A percentile compares a stretch with the other conserved stretches of the same genome.
Evolutionary conservation across 2,888 invertebrate genomes (phyloP).

Genomic region (Parelbella ahira): DNA sequence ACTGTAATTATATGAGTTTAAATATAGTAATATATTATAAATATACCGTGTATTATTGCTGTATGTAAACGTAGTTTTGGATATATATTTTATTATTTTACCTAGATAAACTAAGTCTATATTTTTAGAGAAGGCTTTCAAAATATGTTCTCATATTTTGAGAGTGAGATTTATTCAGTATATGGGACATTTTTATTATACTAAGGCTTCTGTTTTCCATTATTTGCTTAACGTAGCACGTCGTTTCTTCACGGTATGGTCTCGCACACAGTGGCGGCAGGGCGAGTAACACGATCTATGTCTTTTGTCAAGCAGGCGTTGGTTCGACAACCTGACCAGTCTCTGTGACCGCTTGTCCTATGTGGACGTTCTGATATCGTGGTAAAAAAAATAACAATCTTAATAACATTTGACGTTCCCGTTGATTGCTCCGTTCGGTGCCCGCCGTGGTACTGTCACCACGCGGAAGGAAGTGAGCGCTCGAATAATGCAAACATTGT

Average conservation of each 20-base stretch:
- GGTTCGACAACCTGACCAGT: slow-evolving; percentile 73
- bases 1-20: too few relatives aligned
- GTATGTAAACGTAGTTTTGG: too few relatives aligned
- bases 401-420: slow-evolving; percentile 34
- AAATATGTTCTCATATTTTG: too few relatives aligned
- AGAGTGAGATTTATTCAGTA: too few relatives aligned
- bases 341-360: slow-evolving; percentile 58
- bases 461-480: slow-evolving; percentile 31
- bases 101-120: too few relatives aligned
- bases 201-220: slow-evolving; percentile 8
- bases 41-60: too few relatives aligned
- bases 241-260: slow-evolving; percentile 55
- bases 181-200: too few relatives aligned
- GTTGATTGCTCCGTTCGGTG: slow-evolving; percentile 44
- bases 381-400: slow-evolving; percentile 43
- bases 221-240: slow-evolving; percentile 27
- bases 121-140: too few relatives aligned
- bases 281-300: slow-evolving; percentile 53
- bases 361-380: slow-evolving; percentile 59
- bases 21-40: too few relatives aligned
- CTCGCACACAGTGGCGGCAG: slow-evolving; percentile 48
- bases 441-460: slow-evolving; percentile 41
- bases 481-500: slow-evolving; percentile 54
- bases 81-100: too few relatives aligned
- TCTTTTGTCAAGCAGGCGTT: slow-evolving; percentile 54